Evolutionary conservation across 2,797 vertebrate genomes (phyloP).

Genomic region (Passerculus sandwichensis): DNA sequence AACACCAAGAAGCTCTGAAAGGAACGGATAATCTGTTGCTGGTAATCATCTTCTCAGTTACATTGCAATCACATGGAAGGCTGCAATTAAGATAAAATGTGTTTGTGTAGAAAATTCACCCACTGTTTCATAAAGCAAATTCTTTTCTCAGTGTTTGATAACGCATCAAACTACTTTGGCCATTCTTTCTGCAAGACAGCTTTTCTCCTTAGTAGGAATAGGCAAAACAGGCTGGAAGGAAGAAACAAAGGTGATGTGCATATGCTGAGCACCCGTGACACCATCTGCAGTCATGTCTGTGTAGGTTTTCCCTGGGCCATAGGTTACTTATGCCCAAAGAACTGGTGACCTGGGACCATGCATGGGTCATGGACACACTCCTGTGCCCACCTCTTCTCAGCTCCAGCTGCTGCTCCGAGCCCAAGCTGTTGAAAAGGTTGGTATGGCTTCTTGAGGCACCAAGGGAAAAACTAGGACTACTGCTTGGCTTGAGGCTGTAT

Average conservation of each 20-base stretch:
- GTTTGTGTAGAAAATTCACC: background rate
- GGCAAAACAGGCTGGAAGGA: background rate
- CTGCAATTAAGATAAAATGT: background rate
- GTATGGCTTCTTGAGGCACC: background rate
- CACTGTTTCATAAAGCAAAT: background rate
- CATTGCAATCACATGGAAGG: background rate
- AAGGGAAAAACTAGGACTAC: background rate
- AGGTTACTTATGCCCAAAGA: background rate
- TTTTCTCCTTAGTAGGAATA: background rate
- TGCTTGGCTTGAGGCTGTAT: background rate
- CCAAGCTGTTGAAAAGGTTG: background rate
- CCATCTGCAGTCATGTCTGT: background rate
- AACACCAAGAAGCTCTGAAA: background rate
- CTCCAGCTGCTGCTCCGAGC: background rate
- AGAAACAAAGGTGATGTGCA: background rate
- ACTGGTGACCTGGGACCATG: fast-evolving
- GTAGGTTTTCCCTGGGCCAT: fast-evolving
- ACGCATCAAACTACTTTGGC: background rate
- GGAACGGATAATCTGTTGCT: background rate
- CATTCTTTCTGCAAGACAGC: background rate
- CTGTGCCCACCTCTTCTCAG: background rate
- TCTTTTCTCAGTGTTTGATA: background rate
- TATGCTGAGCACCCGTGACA: background rate
- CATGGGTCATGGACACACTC: background rate
- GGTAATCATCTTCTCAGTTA: constrained; percentile 43